These are phyloP conservation scores for Bubo bubo DNA, from an alignment of 2,113 vertebrate species.

Conservation along the genomic window DNA sequence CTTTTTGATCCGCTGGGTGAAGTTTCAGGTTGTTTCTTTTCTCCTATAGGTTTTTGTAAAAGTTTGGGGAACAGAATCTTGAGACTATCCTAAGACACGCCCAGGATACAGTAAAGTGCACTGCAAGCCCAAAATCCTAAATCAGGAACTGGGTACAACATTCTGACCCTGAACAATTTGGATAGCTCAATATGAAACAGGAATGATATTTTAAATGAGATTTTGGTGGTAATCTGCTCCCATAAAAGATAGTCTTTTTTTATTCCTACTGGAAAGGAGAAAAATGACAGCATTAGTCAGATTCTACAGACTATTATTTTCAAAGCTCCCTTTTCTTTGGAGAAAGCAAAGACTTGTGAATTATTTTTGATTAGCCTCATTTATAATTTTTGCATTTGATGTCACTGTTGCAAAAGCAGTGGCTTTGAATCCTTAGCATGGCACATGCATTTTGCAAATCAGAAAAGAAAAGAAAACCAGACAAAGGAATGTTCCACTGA, in stretches of 20 bases:
- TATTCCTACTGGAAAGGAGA: not conserved
- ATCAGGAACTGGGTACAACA: not conserved
- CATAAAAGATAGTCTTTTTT: not conserved
- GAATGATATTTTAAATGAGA: conserved; percentile 7
- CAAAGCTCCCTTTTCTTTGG: not conserved
- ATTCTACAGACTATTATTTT: conserved; percentile 5
- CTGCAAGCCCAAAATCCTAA: not conserved
- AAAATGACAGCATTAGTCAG: conserved; percentile 8
- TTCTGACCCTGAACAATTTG: not conserved
- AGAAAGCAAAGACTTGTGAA: conserved; percentile 6
- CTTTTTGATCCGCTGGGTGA: not conserved
- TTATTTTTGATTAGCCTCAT: conserved; percentile 9
- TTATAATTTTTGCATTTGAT: conserved; percentile 26
- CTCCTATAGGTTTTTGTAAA: not conserved
- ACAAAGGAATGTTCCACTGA: not conserved
- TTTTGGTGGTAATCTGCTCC: not conserved
- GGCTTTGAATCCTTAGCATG: not conserved
- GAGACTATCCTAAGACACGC: not conserved
- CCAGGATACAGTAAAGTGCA: not conserved
- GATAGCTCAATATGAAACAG: not conserved
- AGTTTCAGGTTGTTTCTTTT: not conserved
- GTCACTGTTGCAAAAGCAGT: not conserved
- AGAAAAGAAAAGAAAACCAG: not conserved
- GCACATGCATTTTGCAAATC: not conserved
- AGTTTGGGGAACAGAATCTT: not conserved